Evolutionary conservation across 2,888 invertebrate genomes (phyloP), one percentile per base, ranked within the genome.

Genomic region (Dynastes hyllus): DNA sequence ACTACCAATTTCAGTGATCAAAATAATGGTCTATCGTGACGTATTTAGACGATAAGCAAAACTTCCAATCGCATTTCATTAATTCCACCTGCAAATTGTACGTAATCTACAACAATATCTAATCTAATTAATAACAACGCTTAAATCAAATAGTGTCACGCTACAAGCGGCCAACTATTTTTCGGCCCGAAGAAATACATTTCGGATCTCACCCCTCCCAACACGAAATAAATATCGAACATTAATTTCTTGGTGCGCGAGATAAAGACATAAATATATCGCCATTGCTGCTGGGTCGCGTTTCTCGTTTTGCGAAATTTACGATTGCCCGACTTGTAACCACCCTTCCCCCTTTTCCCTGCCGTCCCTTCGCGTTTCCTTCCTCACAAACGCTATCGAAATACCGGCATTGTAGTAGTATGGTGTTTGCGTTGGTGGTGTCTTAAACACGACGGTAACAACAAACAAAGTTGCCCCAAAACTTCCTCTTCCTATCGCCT

Each of bases 201-300:
- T 58, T 71, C 40, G 58, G n/a, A 37, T 9, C n/a, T 32, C 16
- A 9, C 55, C 55, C 55, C 45, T 37, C 11, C 27, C 11, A 29
- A 29, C 58, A 32, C 71, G 53, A 71, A 71, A 71, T 71, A 71
- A 71, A 71, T 71, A 71, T 71, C 71, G 55, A 71, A 71, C 71
- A 71, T 71, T 71, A 71, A 71, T 71, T 71, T 71, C 71, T 71
- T 58, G 55, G 66, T 37, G 37, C 71, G 71, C 55, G 71, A 71
- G 71, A 71, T 71, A 71, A 58, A 71, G 71, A 71, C 71, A 55
- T 71, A 71, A 71, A 71, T 71, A 71, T 71, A 55, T 71, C 71
- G 55, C 71, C 55, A 16, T 55, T 55, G 71, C 37, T 22, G 71
- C 16, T 50, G 51, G 69, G 53, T 51, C 29, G 51, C n/a, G 55